Evolutionary conservation across 37 sponge, comb jelly and placozoan species (phyloP), one percentile per base, ranked within the genome.

Genomic region (Axinella damicornis): DNA sequence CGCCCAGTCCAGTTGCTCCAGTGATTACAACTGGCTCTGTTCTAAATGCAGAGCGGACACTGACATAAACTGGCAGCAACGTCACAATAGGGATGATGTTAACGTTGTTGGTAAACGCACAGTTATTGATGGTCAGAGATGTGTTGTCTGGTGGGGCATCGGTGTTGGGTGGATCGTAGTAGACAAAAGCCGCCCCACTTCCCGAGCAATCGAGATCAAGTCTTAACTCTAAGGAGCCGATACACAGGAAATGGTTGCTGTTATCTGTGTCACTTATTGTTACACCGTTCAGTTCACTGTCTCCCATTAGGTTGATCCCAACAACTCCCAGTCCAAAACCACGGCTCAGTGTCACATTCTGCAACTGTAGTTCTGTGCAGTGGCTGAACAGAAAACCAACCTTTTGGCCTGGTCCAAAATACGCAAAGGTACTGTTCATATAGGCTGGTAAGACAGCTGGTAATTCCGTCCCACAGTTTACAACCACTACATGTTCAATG

Each of bases 151-250:
- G 32, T 9, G 33, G 13, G 27, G 67, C 15, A 1, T n/a, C 59
- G 34, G 14, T 22, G 35, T 32, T 17, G 27, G 53, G 22, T 19
- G 53, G 20, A 63, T 78, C 79, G 21, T 38, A 59, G 71, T 71
- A 81, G 58, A 81, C 17, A 53, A 81, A 69, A 17, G 25, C 33
- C 5, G 61, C 71, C 6, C 82, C 82, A 81, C 71, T 69, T 14
- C 82, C 82, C 27, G 82, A 71, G 57, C 82, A 81, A 28, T 39
- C 39, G 12, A 71, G 6, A 33, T 81, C 82, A n/a, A n/a, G n/a
- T n/a, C n/a, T n/a, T n/a, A n/a, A n/a, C 9, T 11, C 18, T 21
- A 5, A 34, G 1, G 2, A 2, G 17, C 79, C 53, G 2, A 18
- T 53, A 58, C 82, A 71, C 1, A 37, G 41, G 2, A 32, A 12